Base-by-base conservation (phyloP, 1,140 invertebrate species). In the Macrobrachium rosenbergii region DNA sequence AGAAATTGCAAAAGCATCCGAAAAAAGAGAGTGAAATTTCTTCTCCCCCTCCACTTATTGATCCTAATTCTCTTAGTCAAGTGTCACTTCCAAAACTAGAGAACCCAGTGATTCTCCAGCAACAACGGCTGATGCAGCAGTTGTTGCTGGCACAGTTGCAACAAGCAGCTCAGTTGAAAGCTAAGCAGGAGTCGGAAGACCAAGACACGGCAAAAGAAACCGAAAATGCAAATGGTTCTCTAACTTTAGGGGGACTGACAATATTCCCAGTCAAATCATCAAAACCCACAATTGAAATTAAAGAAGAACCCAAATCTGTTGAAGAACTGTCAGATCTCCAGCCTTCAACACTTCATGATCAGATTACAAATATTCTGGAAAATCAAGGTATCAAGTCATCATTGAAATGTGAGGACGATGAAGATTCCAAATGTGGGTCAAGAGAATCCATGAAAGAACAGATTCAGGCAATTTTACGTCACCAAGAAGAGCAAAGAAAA, bases 391-490 rank as follows among this genome's bases (percentile, higher is more conserved):
- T 87, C 67, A 87, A 81, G 72, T 82, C 85, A 23, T 17, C 60
- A 6, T 75, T 69, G 73, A 76, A 77, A 37, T 69, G 28, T 37
- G 67, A 21, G n/a, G 64, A 75, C 7, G 63, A 23, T 17, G 5
- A n/a, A 21, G 17, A 45, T 43, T 19, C 79, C 8, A 59, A 16
- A n/a, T 28, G 23, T 5, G 69, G 52, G 19, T 62, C 76, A n/a
- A 58, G 72, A n/a, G 80, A 88, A 58, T 82, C 86, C 6, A 88
- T 88, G 86, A 80, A 88, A 58, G 86, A 88, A 63, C 86, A 88
- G 52, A 88, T 88, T 23, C 67, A 83, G 28, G 81, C 86, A 16
- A 88, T 88, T 60, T 69, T 88, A 3, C 58, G 73, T 1, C 73
- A 83, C 45, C 86, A 88, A 43, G 80, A 88, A 64, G 73, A 82